A percentile compares a stretch with the other conserved stretches of the same genome.
Evolutionary conservation across 37 sponge, comb jelly and placozoan species (phyloP).

Genomic region (Halisarca cf. caerulea): DNA sequence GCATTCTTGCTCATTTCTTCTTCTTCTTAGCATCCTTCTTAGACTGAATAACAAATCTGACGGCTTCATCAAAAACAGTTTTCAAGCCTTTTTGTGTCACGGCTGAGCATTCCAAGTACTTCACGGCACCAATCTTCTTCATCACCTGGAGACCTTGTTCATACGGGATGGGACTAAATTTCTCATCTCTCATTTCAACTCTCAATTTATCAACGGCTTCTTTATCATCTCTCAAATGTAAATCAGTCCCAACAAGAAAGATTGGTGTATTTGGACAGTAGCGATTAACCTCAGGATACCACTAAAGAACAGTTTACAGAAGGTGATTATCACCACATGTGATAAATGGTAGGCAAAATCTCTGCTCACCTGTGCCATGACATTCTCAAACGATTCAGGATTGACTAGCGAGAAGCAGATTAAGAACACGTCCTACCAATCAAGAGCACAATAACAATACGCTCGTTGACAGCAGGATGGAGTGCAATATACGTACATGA

Average conservation of each 20-base stretch:
- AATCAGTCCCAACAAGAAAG: constrained; percentile 97
- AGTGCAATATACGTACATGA: no score
- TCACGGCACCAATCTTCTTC: constrained; percentile 96
- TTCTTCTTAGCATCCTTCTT: constrained; percentile 84
- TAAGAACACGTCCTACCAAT: constrained; percentile 89
- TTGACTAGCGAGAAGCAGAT: constrained; percentile 96
- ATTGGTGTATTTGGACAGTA: constrained; percentile 99
- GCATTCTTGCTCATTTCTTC: constrained; percentile 34
- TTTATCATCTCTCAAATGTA: constrained; percentile 97
- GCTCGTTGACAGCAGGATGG: background rate
- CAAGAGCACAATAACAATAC: background rate
- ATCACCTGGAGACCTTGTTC: constrained; percentile 93
- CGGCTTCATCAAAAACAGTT: constrained; percentile 85
- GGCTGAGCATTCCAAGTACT: constrained; percentile 99
- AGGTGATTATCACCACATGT: no score
- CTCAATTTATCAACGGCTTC: constrained; percentile 94
- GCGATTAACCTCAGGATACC: constrained; percentile 85
- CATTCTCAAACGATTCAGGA: constrained; percentile 98
- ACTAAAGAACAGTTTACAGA: background rate
- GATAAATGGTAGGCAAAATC: no score
- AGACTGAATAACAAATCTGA: constrained; percentile 75
- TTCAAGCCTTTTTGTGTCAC: constrained; percentile 94
- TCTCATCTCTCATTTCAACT: no score
- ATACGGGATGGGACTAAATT: constrained; percentile 87
- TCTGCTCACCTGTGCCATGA: constrained; percentile 92